A percentile compares a stretch with the other conserved stretches of the same genome.
Conservation (phyloP, 1,140 invertebrate species). For the Paraescarpia echinospica region DNA sequence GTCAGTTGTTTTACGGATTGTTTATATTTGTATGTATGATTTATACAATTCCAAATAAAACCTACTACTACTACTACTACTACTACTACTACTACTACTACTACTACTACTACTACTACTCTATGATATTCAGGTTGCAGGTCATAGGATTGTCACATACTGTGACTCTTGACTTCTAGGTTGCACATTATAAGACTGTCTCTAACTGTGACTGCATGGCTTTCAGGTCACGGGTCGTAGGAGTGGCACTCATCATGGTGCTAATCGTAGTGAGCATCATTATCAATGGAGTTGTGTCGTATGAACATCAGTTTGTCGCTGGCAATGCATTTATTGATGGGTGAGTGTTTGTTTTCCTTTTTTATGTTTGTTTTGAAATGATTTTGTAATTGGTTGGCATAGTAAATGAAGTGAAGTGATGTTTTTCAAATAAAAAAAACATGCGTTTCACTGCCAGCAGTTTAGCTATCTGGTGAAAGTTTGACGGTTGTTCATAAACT, state of each 20-base stretch:
- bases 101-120: no score
- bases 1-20: no score
- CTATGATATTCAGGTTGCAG: no score
- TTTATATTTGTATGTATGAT: no score
- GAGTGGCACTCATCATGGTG: neutral
- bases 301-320: slow-evolving; percentile 16
- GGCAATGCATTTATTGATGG: neutral
- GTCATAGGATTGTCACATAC: no score
- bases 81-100: no score
- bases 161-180: neutral
- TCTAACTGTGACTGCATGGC: neutral
- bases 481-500: neutral
- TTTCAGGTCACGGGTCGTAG: slow-evolving; percentile 19
- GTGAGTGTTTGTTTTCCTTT: neutral
- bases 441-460: neutral
- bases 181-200: neutral
- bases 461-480: neutral
- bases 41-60: no score
- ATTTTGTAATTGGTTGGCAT: no score
- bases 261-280: neutral
- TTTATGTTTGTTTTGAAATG: neutral
- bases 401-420: no score
- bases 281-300: neutral
- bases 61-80: no score
- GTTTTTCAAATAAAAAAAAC: no score